Percentiles rank a stretch among this genome's conserved stretches.
Evolutionary conservation across 2,113 vertebrate species (phyloP).

Genomic region (Pleuronectes platessa): DNA sequence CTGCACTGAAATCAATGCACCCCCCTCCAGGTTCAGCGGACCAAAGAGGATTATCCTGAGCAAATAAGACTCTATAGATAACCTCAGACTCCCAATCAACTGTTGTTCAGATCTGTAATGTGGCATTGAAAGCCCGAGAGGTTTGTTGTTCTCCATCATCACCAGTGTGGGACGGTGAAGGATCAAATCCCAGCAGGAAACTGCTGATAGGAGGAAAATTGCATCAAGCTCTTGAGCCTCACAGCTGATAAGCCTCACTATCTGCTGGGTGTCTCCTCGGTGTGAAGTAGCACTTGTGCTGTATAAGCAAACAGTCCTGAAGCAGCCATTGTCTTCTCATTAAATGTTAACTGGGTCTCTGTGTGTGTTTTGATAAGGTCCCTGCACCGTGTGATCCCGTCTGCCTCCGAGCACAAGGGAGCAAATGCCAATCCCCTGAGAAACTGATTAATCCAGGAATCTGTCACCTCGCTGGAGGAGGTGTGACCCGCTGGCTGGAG

Average conservation of each 20-base stretch:
- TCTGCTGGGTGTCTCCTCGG: not conserved
- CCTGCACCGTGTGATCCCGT: constrained; percentile 51
- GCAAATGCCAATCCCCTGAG: constrained; percentile 73
- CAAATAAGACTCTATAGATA: constrained; percentile 41
- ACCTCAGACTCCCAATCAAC: constrained; percentile 37
- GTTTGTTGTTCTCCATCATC: not conserved
- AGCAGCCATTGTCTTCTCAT: constrained; percentile 35
- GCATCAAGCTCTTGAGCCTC: not conserved
- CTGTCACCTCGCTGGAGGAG: constrained; percentile 61
- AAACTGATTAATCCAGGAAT: constrained; percentile 55
- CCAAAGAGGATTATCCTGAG: constrained; percentile 66
- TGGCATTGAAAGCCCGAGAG: not conserved
- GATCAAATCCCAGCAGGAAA: not conserved
- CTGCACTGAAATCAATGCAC: constrained; percentile 53
- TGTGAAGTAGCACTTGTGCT: not conserved
- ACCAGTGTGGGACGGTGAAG: not conserved
- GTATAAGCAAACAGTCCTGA: not conserved
- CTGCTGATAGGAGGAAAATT: not conserved
- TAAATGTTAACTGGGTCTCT: constrained; percentile 42
- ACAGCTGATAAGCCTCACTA: not conserved
- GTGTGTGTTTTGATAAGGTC: constrained; percentile 76
- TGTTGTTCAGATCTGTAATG: constrained; percentile 7
- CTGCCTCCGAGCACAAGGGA: constrained; percentile 57
- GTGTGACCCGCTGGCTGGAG: constrained; percentile 57
- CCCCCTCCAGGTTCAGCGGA: constrained; percentile 40